phyloP scores from a whole-genome alignment of 2,113 vertebrate species.

The Cynoglossus semilaevis region DNA sequence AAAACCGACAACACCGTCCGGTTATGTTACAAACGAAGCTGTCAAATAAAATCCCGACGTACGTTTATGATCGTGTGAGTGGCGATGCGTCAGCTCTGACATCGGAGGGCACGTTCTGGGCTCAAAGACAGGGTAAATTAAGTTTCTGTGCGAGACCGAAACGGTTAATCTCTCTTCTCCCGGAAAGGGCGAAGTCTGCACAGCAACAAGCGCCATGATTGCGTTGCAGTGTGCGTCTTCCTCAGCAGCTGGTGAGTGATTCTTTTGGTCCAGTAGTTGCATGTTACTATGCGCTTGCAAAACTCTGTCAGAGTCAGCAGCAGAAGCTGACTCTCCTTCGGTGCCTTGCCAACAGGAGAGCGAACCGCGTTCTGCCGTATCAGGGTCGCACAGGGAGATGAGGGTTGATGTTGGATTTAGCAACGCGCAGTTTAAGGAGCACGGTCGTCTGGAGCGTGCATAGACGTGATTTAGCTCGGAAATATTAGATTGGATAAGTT shows the following conservation, averaged over 20 bases:
- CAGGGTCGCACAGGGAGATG: constrained; percentile 1
- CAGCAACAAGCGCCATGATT: constrained; percentile 82
- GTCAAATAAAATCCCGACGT: background rate
- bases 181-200: constrained; percentile 79
- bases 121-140: accelerated
- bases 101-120: accelerated
- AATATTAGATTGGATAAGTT: no score
- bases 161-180: constrained; percentile 65
- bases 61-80: accelerated
- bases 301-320: constrained; percentile 60
- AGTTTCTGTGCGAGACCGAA: constrained; percentile 31
- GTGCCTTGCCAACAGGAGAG: constrained; percentile 63
- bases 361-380: constrained; percentile 30
- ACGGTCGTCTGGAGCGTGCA: no score
- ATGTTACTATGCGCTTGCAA: constrained; percentile 75
- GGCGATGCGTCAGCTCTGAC: accelerated
- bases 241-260: constrained; percentile 75
- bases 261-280: constrained; percentile 75
- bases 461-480: background rate
- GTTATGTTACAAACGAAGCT: background rate
- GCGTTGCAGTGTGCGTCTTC: constrained; percentile 67
- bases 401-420: no score
- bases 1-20: constrained; percentile 46
- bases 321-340: constrained; percentile 38
- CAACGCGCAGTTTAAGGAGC: no score